Conservation (phyloP, 2,113 vertebrate genomes). For the Percopsis transmontana region DNA sequence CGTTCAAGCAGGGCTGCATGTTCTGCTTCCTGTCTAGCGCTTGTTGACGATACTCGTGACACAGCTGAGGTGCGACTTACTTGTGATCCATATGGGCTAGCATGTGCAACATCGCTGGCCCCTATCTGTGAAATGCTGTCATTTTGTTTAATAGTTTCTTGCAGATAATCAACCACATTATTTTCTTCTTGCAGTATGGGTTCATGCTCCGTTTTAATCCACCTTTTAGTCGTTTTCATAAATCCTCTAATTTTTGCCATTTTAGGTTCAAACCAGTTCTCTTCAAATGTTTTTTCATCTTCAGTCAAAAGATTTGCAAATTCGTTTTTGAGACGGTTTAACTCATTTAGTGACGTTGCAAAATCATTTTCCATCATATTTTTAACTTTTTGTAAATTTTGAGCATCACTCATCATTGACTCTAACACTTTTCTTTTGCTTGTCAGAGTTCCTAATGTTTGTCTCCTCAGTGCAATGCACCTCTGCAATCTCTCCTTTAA, state of each 20-base stretch:
- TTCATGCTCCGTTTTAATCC: background rate
- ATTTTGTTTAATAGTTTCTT: constrained; percentile 2
- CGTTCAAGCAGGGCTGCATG: constrained; percentile 8
- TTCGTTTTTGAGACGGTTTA: background rate
- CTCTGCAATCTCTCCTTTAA: too few species aligned
- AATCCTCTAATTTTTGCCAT: background rate
- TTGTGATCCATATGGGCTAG: background rate
- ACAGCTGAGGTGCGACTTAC: background rate
- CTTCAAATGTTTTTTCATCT: constrained; percentile 2
- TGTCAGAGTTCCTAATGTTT: too few species aligned
- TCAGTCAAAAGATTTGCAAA: background rate
- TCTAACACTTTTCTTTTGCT: too few species aligned
- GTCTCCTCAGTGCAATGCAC: too few species aligned
- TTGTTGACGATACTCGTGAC: constrained; percentile 2
- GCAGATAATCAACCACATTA: background rate
- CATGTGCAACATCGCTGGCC: background rate
- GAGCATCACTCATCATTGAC: background rate
- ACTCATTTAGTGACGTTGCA: background rate
- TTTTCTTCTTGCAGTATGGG: background rate
- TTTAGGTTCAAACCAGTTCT: constrained; percentile 6
- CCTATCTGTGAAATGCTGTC: constrained; percentile 13
- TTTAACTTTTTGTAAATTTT: background rate
- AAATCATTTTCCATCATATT: background rate
- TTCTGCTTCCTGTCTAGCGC: background rate
- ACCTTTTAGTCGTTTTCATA: constrained; percentile 1